Evolutionary conservation across 2,113 vertebrate genomes (phyloP), one percentile per base, ranked within the genome.

Genomic region (Hoplias malabaricus): DNA sequence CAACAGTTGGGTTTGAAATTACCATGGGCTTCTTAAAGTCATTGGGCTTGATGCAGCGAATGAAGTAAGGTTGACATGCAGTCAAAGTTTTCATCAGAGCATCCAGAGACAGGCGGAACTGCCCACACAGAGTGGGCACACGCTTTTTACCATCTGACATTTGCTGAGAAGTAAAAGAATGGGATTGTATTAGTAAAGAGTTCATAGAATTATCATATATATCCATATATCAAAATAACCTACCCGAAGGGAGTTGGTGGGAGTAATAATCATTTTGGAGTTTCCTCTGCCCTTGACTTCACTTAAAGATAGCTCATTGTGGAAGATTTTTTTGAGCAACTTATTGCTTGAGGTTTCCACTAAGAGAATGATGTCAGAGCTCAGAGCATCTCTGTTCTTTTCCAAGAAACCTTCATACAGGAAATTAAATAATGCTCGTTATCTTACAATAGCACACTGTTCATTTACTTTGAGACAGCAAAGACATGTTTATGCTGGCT

Each of bases 1-100:
- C 12, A 11, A 14, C 31, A 23, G 34, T n/a, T 29, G 23, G 23
- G 53, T 74, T 53, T 34, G 34, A 67, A 79, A 69, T 92, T 92
- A 99, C 98, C 96, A 95, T 86, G 0, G 97, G 95, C 87, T 95
- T 98, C 92, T 99, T 98, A 88, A 90, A 93, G 82, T 98, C 94
- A 0, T 99, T 99, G 74, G 98, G 97, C 86, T 99, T 99, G 83
- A 99, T 95, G 88, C 98, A 99, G 82, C 97, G 98, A 43, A 99
- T 89, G 80, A 99, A 99, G 81, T 94, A 98, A 0, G 98, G 98
- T 87, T 99, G 95, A 81, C 96, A 97, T 14, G 59, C 88, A 10
- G 88, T 88, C 80, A 99, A 90, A 19, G 95, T 95, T 90, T 95
- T 98, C 65, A 99, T 99, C 75, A 99, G 91, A 48, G 96, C 91